A percentile compares a stretch with the other conserved stretches of the same genome.
Conservation (phyloP, 2,113 vertebrate genomes). For the Motacilla tschutschensis region DNA sequence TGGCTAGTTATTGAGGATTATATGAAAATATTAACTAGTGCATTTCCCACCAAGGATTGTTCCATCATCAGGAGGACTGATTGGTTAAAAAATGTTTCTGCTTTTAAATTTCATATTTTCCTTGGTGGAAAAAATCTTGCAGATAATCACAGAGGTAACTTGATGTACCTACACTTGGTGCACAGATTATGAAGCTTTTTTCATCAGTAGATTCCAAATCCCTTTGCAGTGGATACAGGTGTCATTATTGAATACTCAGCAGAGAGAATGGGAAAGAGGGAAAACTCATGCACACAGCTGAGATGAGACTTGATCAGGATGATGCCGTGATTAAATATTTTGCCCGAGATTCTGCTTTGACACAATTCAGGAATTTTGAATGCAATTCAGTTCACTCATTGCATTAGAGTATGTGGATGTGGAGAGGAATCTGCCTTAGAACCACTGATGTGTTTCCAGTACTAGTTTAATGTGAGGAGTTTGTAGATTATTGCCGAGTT, state of each 20-base stretch:
- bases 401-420: neutral
- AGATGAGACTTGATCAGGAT: neutral
- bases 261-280: neutral
- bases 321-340: neutral
- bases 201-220: constrained; percentile 6
- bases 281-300: neutral
- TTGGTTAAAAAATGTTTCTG: neutral
- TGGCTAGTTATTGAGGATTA: neutral
- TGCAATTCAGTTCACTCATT: neutral
- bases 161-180: neutral
- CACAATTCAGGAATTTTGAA: neutral
- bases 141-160: neutral
- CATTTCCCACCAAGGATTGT: neutral
- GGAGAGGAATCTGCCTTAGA: neutral
- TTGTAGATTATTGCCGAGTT: neutral
- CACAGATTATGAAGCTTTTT: neutral
- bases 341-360: neutral
- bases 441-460: neutral
- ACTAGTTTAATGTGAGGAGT: neutral
- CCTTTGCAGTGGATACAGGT: neutral
- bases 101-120: neutral
- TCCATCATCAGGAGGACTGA: neutral
- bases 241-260: neutral
- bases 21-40: neutral
- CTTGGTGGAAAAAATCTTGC: neutral